Evolutionary conservation across 2,797 vertebrate species (phyloP).

Genomic region (Saguinus oedipus): DNA sequence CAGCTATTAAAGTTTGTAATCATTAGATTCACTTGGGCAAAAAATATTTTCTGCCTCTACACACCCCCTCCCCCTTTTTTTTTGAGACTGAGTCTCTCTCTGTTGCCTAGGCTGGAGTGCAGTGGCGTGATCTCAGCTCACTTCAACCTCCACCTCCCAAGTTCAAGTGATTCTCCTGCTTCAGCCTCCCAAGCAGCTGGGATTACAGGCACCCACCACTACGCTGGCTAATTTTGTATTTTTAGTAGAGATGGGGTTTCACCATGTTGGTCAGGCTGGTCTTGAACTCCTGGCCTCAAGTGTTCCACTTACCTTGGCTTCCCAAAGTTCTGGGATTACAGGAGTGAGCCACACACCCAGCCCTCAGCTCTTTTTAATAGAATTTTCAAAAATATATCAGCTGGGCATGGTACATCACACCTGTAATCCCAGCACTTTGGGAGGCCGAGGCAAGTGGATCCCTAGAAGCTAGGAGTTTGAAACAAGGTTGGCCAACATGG

Average conservation of each 20-base stretch:
- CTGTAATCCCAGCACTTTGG: neutral
- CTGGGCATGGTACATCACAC: neutral
- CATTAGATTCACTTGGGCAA: conserved; percentile 10
- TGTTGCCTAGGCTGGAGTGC: neutral
- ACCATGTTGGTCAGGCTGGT: neutral
- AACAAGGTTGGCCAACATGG: neutral
- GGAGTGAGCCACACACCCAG: neutral
- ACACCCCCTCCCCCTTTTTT: neutral
- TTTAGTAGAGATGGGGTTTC: neutral
- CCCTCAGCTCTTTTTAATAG: neutral
- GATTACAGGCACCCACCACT: neutral
- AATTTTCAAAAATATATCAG: conserved; percentile 43
- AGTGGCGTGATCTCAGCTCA: neutral
- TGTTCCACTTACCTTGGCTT: neutral
- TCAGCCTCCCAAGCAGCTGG: neutral
- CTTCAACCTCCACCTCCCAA: neutral
- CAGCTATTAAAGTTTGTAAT: neutral
- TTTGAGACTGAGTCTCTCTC: neutral
- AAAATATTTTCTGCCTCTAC: neutral
- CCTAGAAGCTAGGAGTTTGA: neutral
- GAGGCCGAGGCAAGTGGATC: neutral
- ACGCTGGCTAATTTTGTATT: neutral
- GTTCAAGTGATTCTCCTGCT: neutral
- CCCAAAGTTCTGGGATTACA: neutral
- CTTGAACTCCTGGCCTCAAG: neutral